These are phyloP conservation scores for Embidobia sp. DNA, from an alignment of 2,888 invertebrate genomes.

Conservation along the genomic window DNA sequence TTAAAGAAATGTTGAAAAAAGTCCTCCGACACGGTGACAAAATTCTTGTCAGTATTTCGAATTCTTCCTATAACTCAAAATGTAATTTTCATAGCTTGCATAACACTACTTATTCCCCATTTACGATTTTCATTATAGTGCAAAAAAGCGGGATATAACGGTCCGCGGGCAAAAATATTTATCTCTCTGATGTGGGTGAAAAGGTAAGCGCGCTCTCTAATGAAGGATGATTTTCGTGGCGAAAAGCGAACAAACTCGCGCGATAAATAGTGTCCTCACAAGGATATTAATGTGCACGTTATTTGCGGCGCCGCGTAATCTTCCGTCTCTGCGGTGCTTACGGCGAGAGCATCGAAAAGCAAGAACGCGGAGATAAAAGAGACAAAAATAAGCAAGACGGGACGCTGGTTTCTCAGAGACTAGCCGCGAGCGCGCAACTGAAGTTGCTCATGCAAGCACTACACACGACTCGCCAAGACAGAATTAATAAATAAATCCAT, in stretches of 20 bases:
- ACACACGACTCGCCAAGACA: slow-evolving; percentile 7
- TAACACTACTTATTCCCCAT: too few species aligned
- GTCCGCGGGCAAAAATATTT: too few species aligned
- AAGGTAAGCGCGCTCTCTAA: too few species aligned
- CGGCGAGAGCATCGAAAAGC: slow-evolving; percentile 1
- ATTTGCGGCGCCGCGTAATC: slow-evolving; percentile 27
- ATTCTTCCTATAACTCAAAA: too few species aligned
- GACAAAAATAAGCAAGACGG: not conserved
- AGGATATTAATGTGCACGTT: slow-evolving; percentile 24
- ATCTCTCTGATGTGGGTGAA: too few species aligned
- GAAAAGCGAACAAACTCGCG: slow-evolving; percentile 20
- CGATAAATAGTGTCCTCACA: slow-evolving; percentile 16
- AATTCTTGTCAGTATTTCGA: too few species aligned
- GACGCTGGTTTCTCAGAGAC: not conserved
- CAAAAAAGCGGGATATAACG: too few species aligned
- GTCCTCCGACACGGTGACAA: too few species aligned
- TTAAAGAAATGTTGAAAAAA: too few species aligned
- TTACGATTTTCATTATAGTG: too few species aligned
- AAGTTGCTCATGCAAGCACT: slow-evolving; percentile 17
- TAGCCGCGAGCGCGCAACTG: slow-evolving; percentile 28
- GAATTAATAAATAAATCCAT: slow-evolving; percentile 40
- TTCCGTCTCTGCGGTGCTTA: slow-evolving; percentile 18
- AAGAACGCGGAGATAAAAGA: not conserved
- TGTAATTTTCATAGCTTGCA: too few species aligned
- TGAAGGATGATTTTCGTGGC: too few species aligned